Evolutionary conservation across 2,888 invertebrate genomes (phyloP).

Genomic region (Drosophila fulvimacula): DNA sequence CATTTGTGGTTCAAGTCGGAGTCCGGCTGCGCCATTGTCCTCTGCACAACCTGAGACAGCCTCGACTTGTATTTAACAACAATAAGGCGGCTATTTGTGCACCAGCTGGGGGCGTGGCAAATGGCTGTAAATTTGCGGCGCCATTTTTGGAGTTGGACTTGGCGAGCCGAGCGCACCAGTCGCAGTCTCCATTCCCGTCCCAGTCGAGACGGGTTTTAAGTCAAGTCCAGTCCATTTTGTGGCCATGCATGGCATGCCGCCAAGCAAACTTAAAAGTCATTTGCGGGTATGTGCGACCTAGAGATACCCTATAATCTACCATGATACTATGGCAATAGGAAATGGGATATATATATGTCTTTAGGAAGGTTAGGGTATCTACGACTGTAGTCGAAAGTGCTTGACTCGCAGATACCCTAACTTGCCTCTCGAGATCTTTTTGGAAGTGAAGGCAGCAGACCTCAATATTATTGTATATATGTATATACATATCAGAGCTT

Average conservation of each 20-base stretch:
- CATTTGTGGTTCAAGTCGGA: conserved; percentile 65
- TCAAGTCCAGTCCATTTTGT: background rate
- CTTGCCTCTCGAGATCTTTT: background rate
- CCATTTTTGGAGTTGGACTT: conserved; percentile 67
- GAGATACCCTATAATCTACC: background rate
- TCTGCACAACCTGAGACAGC: conserved; percentile 11
- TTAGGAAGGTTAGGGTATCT: too few species aligned
- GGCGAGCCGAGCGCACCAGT: conserved; percentile 1
- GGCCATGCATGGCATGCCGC: conserved; percentile 44
- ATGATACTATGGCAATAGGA: too few species aligned
- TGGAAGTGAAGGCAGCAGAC: too few species aligned
- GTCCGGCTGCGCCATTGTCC: conserved; percentile 70
- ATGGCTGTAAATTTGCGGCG: conserved; percentile 72
- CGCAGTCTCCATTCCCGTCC: background rate
- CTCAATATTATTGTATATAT: too few species aligned
- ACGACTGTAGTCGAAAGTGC: background rate
- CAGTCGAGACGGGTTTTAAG: background rate
- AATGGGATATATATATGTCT: background rate
- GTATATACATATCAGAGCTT: too few species aligned
- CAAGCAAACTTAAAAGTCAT: conserved; percentile 21
- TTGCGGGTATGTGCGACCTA: background rate
- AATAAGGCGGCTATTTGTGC: conserved; percentile 66
- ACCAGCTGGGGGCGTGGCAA: conserved; percentile 69
- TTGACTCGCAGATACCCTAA: background rate
- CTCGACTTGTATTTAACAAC: conserved; percentile 76